These are phyloP conservation scores for Spondyliosoma cantharus DNA, from an alignment of 2,797 vertebrate genomes.

Conservation along the genomic window DNA sequence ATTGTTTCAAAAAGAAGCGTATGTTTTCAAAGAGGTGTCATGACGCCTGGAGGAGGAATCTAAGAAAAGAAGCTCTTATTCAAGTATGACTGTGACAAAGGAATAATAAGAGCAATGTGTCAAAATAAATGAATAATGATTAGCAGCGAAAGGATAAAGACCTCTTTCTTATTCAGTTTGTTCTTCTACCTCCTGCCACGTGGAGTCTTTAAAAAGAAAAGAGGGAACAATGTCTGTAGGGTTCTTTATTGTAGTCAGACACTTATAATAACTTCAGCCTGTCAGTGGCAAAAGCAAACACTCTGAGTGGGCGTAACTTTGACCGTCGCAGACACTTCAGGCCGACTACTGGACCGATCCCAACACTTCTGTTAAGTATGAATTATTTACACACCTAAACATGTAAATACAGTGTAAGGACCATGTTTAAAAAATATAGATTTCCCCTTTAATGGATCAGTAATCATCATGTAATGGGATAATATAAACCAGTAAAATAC, in stretches of 20 bases:
- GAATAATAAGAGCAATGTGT: constrained; percentile 1
- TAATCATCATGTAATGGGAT: background rate
- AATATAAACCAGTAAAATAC: background rate
- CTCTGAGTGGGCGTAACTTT: no score
- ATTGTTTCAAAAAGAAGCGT: constrained; percentile 10
- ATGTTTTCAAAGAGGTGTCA: constrained; percentile 16
- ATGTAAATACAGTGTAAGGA: no score
- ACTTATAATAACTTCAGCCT: no score
- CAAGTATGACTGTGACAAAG: constrained; percentile 4
- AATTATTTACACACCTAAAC: no score
- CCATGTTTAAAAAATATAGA: no score
- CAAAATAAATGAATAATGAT: constrained; percentile 31
- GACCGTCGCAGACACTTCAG: no score
- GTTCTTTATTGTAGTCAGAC: no score
- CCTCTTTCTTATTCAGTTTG: background rate
- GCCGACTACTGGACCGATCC: no score
- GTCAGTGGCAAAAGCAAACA: no score
- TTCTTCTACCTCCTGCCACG: background rate
- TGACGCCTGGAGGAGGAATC: background rate
- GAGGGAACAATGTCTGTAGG: no score
- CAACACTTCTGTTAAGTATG: no score
- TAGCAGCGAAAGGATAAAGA: background rate
- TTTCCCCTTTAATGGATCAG: background rate
- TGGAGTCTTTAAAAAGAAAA: background rate
- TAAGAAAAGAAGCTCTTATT: background rate